Conservation (phyloP, 2,113 vertebrate species). For the Pygoscelis adeliae region DNA sequence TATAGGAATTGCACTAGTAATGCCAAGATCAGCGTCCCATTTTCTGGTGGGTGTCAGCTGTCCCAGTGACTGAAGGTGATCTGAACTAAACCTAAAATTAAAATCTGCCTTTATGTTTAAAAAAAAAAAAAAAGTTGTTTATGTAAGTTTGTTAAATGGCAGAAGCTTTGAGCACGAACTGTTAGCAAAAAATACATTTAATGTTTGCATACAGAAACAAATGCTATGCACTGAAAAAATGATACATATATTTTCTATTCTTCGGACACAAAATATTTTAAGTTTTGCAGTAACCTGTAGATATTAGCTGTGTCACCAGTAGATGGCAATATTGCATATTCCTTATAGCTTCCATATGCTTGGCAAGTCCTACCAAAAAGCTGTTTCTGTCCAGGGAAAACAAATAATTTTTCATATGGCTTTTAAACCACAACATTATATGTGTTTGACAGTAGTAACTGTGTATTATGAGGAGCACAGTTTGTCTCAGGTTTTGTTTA, state of each 20-base stretch:
- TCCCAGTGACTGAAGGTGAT: neutral
- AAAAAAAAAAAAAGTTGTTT: neutral
- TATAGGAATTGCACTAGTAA: neutral
- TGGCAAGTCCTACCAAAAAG: neutral
- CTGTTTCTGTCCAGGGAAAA: neutral
- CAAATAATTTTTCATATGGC: neutral
- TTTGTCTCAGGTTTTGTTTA: neutral
- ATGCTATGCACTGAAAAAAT: neutral
- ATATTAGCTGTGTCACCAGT: neutral
- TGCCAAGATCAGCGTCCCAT: neutral
- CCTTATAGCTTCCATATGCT: neutral
- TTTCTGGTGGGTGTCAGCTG: neutral
- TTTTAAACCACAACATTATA: neutral
- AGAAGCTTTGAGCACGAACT: neutral
- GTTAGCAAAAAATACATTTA: neutral
- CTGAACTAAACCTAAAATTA: neutral
- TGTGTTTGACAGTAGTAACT: neutral
- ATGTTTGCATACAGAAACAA: neutral
- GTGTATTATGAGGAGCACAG: neutral
- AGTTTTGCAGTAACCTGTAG: neutral
- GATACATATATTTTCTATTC: fast-evolving
- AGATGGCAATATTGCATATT: conserved; percentile 38
- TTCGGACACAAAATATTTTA: neutral
- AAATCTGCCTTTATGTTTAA: neutral
- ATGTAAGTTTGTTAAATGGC: neutral